These are phyloP conservation scores for Drosophila paramelanica DNA, from an alignment of 2,888 invertebrate genomes.

Conservation along the genomic window DNA sequence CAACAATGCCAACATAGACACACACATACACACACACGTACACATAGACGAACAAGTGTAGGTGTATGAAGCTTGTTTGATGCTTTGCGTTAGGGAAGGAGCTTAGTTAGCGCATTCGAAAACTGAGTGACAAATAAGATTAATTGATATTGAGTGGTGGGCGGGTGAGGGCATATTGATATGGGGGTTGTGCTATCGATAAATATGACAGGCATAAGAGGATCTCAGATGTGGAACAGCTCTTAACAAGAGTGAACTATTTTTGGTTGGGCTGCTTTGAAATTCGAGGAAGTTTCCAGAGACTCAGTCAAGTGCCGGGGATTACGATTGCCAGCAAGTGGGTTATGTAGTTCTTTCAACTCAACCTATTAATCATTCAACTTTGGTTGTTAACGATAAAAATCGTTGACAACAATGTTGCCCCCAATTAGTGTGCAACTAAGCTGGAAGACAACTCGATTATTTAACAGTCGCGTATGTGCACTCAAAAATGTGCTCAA, in stretches of 20 bases:
- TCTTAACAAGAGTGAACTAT: slow-evolving; percentile 30
- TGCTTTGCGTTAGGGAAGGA: slow-evolving; percentile 8
- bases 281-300: slow-evolving; percentile 29
- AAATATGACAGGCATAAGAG: slow-evolving; percentile 71
- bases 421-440: slow-evolving; percentile 32
- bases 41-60: slow-evolving; percentile 8
- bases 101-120: slow-evolving; percentile 36
- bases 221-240: slow-evolving; percentile 68
- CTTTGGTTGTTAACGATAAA: slow-evolving; percentile 17
- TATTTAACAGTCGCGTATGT: slow-evolving; percentile 31
- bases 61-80: slow-evolving; percentile 37
- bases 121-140: slow-evolving; percentile 80
- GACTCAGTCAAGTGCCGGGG: slow-evolving; percentile 11
- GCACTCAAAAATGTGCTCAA: slow-evolving; percentile 13
- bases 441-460: slow-evolving; percentile 18
- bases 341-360: not conserved
- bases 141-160: slow-evolving; percentile 67
- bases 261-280: slow-evolving; percentile 29
- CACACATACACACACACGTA: not conserved
- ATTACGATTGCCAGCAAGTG: slow-evolving; percentile 15
- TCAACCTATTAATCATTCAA: slow-evolving; percentile 42
- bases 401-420: slow-evolving; percentile 33
- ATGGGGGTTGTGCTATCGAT: slow-evolving; percentile 42
- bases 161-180: slow-evolving; percentile 7
- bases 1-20: slow-evolving; percentile 16